Percentiles rank a stretch among this genome's conserved stretches.
These are phyloP conservation scores for Pseudomyrmex gracilis DNA, from an alignment of 1,140 invertebrate species.

Conservation along the genomic window DNA sequence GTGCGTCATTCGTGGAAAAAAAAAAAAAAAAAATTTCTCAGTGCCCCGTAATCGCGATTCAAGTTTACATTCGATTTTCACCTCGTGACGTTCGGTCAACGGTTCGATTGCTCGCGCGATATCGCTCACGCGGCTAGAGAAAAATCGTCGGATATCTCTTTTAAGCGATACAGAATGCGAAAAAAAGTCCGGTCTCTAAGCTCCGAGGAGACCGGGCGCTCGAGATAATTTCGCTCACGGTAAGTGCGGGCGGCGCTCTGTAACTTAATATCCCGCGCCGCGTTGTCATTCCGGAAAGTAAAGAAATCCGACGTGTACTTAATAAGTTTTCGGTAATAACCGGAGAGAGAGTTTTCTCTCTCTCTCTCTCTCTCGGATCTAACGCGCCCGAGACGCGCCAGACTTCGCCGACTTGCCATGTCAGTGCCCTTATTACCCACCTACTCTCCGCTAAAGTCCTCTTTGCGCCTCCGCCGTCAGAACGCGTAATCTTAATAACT, in stretches of 20 bases:
- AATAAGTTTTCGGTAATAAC: conserved; percentile 61
- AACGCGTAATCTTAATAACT: conserved; percentile 58
- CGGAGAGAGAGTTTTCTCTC: not conserved
- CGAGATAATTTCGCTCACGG: conserved; percentile 17
- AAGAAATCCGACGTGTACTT: conserved; percentile 61
- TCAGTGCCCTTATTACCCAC: conserved; percentile 48
- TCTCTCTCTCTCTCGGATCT: conserved; percentile 13
- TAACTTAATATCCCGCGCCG: conserved; percentile 35
- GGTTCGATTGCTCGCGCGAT: not conserved
- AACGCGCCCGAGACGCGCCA: conserved; percentile 22
- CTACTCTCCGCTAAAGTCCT: conserved; percentile 6
- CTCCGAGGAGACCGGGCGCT: not conserved
- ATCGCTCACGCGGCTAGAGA: too few species aligned
- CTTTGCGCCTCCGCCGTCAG: not conserved
- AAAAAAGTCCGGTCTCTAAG: conserved; percentile 13
- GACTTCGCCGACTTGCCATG: conserved; percentile 34
- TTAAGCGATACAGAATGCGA: not conserved
- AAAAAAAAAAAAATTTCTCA: not conserved
- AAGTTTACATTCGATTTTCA: conserved; percentile 20
- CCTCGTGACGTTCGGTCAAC: not conserved
- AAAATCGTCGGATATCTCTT: not conserved
- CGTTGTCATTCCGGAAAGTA: conserved; percentile 45
- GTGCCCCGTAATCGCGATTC: not conserved
- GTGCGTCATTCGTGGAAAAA: not conserved
- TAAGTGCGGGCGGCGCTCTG: not conserved